Evolutionary conservation across 2,888 invertebrate species (phyloP), one percentile per base, ranked within the genome.

Genomic region (Drosophila fungiperda): DNA sequence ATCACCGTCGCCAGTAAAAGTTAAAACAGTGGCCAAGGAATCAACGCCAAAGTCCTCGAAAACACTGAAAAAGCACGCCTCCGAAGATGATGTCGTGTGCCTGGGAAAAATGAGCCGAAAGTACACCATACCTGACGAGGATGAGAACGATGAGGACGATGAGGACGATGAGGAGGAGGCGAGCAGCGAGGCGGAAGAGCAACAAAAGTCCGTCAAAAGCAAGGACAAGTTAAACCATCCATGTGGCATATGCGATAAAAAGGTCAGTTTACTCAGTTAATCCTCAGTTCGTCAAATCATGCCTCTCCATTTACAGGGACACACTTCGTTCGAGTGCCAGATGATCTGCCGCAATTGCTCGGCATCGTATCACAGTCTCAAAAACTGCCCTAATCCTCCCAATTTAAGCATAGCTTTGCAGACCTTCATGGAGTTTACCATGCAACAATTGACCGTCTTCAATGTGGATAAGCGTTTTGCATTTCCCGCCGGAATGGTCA

Each of bases 291-390:
- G n/a, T 15, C 15, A 26, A 7, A 29, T 32, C n/a, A 20, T 29
- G 32, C 3, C 29, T 42, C 26, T 66, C 1, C 17, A 52, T 36
- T 61, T 33, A n/a, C 49, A 90, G 91, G 92, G 86, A 11, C 92
- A 93, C 50, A 90, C 80, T 2, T 91, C 92, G 0, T 93, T 93
- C 49, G 81, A 92, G 55, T 92, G 91, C 35, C 91, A 91, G 75
- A 91, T 90, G 87, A 91, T 92, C 20, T 93, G 93, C 63, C 85
- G 91, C 32, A 92, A 92, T 38, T 93, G 93, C 57, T 89, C 91
- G 0, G 89, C 78, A 1, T 85, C 84, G 1, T 87, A 91, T 76
- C 91, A 92, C 40, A 85, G 85, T 50, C 61, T 90, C 4, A 91
- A 90, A 59, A 89, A 77, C n/a, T 90, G 91, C 23, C 90, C 91